Conservation (phyloP, 2,888 invertebrate genomes). For the Hipparchia semele region DNA sequence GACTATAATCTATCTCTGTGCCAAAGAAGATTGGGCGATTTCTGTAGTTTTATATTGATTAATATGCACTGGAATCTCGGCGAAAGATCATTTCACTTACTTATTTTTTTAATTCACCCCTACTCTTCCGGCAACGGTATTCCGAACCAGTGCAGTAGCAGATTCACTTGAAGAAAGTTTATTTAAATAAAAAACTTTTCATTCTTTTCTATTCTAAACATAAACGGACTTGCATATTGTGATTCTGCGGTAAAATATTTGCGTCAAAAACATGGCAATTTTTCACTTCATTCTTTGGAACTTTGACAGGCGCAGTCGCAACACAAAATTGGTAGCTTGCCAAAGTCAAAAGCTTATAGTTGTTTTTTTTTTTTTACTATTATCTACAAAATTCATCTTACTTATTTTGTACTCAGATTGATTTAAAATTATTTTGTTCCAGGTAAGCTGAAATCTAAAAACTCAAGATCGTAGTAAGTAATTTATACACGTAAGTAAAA, state of each 20-base stretch:
- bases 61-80: too few relatives aligned
- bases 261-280: slow-evolving; percentile 13
- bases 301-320: slow-evolving; percentile 26
- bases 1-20: too few relatives aligned
- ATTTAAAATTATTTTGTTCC: neutral
- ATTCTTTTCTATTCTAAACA: too few relatives aligned
- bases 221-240: neutral
- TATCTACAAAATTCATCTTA: neutral
- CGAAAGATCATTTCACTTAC: too few relatives aligned
- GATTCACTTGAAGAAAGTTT: too few relatives aligned
- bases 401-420: neutral
- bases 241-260: neutral
- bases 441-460: neutral
- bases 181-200: too few relatives aligned
- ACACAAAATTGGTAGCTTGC: slow-evolving; percentile 30
- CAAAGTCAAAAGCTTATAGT: slow-evolving; percentile 15
- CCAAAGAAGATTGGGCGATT: too few relatives aligned
- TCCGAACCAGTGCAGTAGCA: too few relatives aligned
- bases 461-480: neutral
- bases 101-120: too few relatives aligned
- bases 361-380: neutral
- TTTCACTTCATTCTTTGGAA: slow-evolving; percentile 19
- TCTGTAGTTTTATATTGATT: too few relatives aligned
- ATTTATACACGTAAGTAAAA: neutral
- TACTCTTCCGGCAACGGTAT: too few relatives aligned